phyloP scores from a whole-genome alignment of 2,113 vertebrate species.

The Butorides virescens region DNA sequence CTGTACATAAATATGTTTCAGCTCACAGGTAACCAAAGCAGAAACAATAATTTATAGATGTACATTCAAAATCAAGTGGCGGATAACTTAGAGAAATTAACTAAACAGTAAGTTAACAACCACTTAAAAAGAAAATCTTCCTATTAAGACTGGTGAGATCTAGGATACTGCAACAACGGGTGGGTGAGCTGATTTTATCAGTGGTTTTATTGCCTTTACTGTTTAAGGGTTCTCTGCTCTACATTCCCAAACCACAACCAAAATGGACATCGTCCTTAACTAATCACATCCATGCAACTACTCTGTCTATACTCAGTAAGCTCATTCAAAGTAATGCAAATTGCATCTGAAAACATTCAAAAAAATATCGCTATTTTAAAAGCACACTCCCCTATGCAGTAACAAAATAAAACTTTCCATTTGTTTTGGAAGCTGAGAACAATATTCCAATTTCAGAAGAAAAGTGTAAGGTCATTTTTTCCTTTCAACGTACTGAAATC shows the following conservation, averaged over 20 bases:
- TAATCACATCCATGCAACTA: background rate
- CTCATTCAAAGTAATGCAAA: background rate
- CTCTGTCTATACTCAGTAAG: background rate
- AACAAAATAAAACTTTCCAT: background rate
- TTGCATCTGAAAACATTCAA: background rate
- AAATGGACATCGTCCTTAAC: background rate
- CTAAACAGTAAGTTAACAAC: background rate
- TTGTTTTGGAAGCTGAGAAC: conserved; percentile 3
- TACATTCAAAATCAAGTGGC: background rate
- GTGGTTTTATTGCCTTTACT: background rate
- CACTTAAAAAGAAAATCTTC: background rate
- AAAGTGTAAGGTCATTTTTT: background rate
- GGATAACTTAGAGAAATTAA: background rate
- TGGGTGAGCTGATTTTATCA: background rate
- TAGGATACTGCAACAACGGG: background rate
- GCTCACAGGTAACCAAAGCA: background rate
- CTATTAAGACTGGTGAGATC: background rate
- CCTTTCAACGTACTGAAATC: background rate
- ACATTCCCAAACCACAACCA: background rate
- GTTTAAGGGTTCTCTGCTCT: background rate
- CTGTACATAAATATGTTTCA: background rate
- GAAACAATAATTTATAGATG: background rate
- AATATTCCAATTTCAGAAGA: background rate
- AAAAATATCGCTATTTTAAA: background rate
- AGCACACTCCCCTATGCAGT: background rate